Conservation (phyloP, 2,888 invertebrate species). For the Sinelater perroti region DNA sequence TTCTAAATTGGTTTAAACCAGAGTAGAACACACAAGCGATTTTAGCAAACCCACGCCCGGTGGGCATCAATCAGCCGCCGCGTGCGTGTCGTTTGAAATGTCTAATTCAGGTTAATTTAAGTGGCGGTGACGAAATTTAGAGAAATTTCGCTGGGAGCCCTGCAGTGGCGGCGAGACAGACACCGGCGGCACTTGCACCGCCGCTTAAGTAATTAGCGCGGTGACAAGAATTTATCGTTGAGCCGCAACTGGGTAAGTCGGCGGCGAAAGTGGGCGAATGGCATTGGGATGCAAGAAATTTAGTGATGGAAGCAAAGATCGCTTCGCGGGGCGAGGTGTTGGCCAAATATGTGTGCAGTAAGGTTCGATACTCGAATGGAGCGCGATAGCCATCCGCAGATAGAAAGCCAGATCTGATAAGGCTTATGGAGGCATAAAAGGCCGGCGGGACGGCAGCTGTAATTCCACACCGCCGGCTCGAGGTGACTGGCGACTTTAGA, state of each 20-base stretch:
- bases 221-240: constrained; percentile 9
- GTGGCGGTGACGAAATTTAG: constrained; percentile 11
- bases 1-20: not conserved
- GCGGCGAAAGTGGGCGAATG: not conserved
- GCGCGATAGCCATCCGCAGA: too few species aligned
- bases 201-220: not conserved
- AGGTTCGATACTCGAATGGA: too few species aligned
- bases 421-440: too few species aligned
- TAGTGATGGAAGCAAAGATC: too few species aligned
- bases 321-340: too few species aligned
- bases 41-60: not conserved
- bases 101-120: constrained; percentile 8
- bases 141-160: constrained; percentile 14
- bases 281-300: too few species aligned
- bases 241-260: not conserved
- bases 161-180: constrained; percentile 12
- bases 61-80: not conserved
- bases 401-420: too few species aligned
- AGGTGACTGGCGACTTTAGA: too few species aligned
- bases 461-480: too few species aligned
- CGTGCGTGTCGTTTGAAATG: constrained; percentile 8
- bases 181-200: not conserved
- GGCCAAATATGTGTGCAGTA: too few species aligned
- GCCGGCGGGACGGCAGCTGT: too few species aligned
- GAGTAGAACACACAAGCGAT: not conserved